Evolutionary conservation across 2,888 invertebrate species (phyloP).

Genomic region (Dicranocentrus wangi): DNA sequence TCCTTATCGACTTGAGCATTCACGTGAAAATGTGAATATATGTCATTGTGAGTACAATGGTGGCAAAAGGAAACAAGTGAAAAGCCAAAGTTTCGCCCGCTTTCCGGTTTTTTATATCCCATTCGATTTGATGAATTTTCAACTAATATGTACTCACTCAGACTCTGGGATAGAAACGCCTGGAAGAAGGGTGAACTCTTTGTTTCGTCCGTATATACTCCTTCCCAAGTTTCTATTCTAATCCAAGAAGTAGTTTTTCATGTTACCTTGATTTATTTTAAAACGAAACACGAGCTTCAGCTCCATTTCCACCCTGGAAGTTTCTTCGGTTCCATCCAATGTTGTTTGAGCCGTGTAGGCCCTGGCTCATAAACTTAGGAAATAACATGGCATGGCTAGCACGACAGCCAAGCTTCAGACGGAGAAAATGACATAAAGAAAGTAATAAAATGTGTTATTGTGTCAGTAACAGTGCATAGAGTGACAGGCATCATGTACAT

Average conservation of each 20-base stretch:
- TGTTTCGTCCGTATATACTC: no score
- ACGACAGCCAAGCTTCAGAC: background rate
- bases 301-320: background rate
- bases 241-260: no score
- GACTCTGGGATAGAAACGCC: no score
- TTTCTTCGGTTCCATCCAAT: no score
- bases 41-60: no score
- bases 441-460: conserved; percentile 14
- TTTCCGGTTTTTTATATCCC: background rate
- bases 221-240: no score
- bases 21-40: no score
- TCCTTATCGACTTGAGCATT: no score
- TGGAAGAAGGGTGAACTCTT: no score
- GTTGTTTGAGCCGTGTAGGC: no score
- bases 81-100: no score
- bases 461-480: background rate
- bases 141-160: background rate
- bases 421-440: background rate
- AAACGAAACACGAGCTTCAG: background rate
- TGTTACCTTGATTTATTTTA: background rate
- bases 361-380: no score
- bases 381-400: background rate
- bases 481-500: background rate
- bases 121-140: background rate
- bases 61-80: background rate